Percentiles rank a stretch among this genome's conserved stretches.
These are phyloP conservation scores for Pteropus alecto DNA, from an alignment of 2,113 vertebrate genomes.

Conservation along the genomic window DNA sequence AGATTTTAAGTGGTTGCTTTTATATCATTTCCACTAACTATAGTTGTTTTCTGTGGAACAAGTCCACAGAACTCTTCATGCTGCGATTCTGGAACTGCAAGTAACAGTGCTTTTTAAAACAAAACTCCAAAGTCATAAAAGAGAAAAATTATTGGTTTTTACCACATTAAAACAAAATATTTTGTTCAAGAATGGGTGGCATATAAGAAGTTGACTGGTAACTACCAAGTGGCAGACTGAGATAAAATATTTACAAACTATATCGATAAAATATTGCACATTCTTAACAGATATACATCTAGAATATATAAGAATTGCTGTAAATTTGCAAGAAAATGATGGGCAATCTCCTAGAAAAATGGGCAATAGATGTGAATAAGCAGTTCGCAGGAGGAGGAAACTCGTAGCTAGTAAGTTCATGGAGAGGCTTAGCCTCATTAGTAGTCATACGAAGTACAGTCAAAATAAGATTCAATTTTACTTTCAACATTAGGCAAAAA, in stretches of 20 bases:
- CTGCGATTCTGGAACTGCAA: not conserved
- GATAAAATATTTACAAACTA: not conserved
- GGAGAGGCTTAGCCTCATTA: not conserved
- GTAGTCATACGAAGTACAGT: not conserved
- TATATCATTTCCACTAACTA: not conserved
- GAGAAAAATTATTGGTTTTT: not conserved
- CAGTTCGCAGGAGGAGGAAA: not conserved
- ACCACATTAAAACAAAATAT: not conserved
- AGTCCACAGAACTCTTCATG: not conserved
- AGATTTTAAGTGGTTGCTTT: not conserved
- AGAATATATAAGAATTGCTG: not conserved
- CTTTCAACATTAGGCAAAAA: not conserved
- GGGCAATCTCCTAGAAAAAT: not conserved
- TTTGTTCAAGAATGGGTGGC: not conserved
- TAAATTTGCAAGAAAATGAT: not conserved
- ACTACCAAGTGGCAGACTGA: not conserved
- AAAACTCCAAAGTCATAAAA: not conserved
- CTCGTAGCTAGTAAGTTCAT: not conserved
- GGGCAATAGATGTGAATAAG: not conserved
- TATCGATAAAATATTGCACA: not conserved
- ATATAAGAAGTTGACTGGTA: not conserved
- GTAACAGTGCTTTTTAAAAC: not conserved
- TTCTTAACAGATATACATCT: not conserved
- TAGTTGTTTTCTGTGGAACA: not conserved
- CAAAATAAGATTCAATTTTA: constrained; percentile 2